Percentiles rank a stretch among this genome's conserved stretches.
Evolutionary conservation across 1,140 invertebrate genomes (phyloP).

Genomic region (Drosophila pachea): DNA sequence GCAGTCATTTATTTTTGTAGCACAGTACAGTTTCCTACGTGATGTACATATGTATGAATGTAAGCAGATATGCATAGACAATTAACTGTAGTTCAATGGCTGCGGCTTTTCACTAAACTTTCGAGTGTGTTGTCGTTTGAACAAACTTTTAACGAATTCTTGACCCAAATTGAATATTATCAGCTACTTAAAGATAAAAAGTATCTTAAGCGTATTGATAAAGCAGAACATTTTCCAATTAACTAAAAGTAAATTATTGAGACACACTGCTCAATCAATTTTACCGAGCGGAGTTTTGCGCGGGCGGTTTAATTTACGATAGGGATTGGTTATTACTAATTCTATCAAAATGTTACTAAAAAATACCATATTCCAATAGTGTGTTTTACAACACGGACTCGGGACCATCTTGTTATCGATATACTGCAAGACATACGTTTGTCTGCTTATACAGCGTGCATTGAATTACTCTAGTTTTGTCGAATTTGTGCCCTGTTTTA

Average conservation of each 20-base stretch:
- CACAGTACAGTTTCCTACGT: background rate
- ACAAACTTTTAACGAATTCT: constrained; percentile 45
- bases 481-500: no score
- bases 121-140: constrained; percentile 25
- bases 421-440: background rate
- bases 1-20: background rate
- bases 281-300: constrained; percentile 2
- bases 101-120: background rate
- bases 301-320: constrained; percentile 28
- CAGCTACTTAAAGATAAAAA: constrained; percentile 23
- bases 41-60: background rate
- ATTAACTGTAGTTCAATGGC: constrained; percentile 3
- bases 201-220: constrained; percentile 22
- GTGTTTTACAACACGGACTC: constrained; percentile 10
- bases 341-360: background rate
- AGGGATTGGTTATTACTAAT: constrained; percentile 16
- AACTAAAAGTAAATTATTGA: background rate
- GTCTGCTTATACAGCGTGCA: constrained; percentile 27
- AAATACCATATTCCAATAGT: constrained; percentile 8
- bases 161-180: constrained; percentile 56
- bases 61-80: background rate
- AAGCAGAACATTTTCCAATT: constrained; percentile 26
- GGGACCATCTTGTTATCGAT: constrained; percentile 4
- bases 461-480: constrained; percentile 22
- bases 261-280: constrained; percentile 4